Evolutionary conservation across 1,140 invertebrate genomes (phyloP).

Genomic region (Maconellicoccus hirsutus): DNA sequence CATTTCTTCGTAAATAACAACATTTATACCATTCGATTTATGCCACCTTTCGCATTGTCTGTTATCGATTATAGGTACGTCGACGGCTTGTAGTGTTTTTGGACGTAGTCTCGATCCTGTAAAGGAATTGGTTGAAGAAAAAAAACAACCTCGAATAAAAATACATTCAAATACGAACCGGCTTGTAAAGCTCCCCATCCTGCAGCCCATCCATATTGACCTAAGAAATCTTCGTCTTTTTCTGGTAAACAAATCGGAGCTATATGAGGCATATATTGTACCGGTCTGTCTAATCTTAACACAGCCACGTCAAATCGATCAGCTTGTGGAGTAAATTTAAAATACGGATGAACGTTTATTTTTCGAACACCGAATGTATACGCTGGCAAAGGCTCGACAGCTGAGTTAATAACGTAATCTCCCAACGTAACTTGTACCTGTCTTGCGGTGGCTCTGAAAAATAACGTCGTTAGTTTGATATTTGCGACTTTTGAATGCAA

Average conservation of each 20-base stretch:
- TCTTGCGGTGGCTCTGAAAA: conserved; percentile 59
- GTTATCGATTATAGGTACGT: conserved; percentile 83
- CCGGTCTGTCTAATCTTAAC: conserved; percentile 70
- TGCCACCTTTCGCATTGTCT: conserved; percentile 66
- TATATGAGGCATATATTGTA: conserved; percentile 83
- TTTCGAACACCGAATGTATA: conserved; percentile 79
- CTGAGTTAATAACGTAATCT: conserved; percentile 88
- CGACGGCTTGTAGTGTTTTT: conserved; percentile 81
- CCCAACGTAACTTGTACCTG: conserved; percentile 86
- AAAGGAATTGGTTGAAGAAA: conserved; percentile 30
- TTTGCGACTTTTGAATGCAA: background rate
- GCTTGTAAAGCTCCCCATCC: conserved; percentile 87
- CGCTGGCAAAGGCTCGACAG: conserved; percentile 74
- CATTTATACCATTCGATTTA: conserved; percentile 59
- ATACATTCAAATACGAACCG: conserved; percentile 35
- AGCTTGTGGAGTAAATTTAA: conserved; percentile 80
- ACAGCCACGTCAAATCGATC: conserved; percentile 84
- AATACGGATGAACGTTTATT: conserved; percentile 84
- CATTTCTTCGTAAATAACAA: conserved; percentile 92
- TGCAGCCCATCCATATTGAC: conserved; percentile 81
- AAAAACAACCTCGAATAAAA: background rate
- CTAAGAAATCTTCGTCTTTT: conserved; percentile 77
- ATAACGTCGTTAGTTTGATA: background rate
- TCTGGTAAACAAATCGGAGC: conserved; percentile 84
- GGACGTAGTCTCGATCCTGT: conserved; percentile 73